Percentiles rank a stretch among this genome's conserved stretches.
Conservation (phyloP, 2,113 vertebrate species). For the Archilochus colubris region DNA sequence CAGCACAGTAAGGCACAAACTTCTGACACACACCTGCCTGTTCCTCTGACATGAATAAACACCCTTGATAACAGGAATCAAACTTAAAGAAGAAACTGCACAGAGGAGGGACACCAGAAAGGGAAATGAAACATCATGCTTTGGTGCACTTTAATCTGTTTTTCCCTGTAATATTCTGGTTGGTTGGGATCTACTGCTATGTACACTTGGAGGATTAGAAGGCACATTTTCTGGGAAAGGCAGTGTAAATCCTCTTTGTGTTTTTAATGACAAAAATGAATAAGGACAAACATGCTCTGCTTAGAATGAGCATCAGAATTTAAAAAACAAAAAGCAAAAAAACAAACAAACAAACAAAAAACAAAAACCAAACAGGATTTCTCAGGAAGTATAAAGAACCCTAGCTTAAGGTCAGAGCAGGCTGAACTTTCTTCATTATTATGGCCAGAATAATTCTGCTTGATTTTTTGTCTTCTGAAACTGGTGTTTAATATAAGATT, state of each 20-base stretch:
- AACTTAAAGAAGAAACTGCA: neutral
- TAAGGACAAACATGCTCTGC: neutral
- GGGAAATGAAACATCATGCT: neutral
- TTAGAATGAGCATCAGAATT: neutral
- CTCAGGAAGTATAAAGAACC: neutral
- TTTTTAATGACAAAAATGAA: neutral
- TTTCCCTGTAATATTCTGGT: neutral
- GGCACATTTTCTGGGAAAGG: neutral
- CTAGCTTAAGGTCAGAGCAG: neutral
- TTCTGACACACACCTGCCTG: neutral
- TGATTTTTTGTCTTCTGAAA: neutral
- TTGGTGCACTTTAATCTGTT: neutral
- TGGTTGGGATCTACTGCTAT: neutral
- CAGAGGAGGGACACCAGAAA: neutral
- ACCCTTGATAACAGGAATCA: rapidly evolving
- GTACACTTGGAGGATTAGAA: neutral
- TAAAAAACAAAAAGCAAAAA: neutral
- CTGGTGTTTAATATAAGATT: neutral
- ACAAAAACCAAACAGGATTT: neutral
- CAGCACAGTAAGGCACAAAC: neutral
- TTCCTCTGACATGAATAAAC: neutral
- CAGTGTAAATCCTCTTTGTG: neutral
- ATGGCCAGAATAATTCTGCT: neutral
- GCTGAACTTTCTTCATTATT: neutral
- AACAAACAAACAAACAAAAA: neutral